Percentiles rank a stretch among this genome's conserved stretches.
These are phyloP conservation scores for Saguinus imperator DNA, from an alignment of 2,113 vertebrate species.

Conservation along the genomic window DNA sequence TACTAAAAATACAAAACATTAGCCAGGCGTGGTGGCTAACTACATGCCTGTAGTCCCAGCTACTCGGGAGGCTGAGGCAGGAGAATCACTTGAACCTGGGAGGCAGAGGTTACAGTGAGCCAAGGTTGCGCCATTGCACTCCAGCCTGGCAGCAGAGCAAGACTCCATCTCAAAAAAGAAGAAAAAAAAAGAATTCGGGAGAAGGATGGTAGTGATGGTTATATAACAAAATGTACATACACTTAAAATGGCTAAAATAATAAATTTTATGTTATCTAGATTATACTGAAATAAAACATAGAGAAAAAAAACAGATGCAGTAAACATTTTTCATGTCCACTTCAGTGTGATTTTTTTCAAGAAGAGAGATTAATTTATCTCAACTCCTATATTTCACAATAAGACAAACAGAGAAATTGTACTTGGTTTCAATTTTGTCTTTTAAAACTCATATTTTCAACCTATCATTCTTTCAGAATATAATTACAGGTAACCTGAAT, in stretches of 20 bases:
- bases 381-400: background rate
- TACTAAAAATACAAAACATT: no score
- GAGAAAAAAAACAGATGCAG: background rate
- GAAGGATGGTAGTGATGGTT: background rate
- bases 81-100: no score
- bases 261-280: background rate
- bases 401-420: background rate
- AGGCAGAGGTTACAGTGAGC: no score
- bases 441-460: background rate
- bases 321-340: background rate
- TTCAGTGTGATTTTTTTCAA: conserved; percentile 14
- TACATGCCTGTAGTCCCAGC: no score
- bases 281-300: background rate
- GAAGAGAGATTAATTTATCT: background rate
- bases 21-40: no score
- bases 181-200: background rate
- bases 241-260: background rate
- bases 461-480: background rate
- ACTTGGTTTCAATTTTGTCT: background rate
- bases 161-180: no score
- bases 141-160: no score
- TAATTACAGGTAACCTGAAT: background rate
- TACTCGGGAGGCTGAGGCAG: no score
- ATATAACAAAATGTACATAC: background rate
- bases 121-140: no score